Evolutionary conservation across 2,888 invertebrate species (phyloP), one percentile per base, ranked within the genome.

Genomic region (Anaspis maculata): DNA sequence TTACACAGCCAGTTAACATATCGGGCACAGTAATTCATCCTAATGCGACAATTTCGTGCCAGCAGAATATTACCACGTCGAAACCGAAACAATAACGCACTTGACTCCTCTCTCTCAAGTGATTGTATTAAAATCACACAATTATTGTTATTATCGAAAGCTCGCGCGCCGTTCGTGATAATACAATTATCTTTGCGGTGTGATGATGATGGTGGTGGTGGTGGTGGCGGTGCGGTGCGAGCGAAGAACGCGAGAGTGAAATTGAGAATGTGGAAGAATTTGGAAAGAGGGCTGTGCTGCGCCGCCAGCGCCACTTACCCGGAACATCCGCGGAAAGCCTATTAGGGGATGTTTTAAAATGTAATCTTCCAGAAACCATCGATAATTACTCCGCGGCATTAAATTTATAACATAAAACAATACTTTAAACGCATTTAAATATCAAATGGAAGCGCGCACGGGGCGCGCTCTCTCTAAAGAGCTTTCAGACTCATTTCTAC

Each of bases 351-450:
- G 32, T 41, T 37, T 41, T 34, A 25, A 30, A 31, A 41, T 27
- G 34, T 41, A 37, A 39, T 42, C 42, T 34, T 32, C 13, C 19
- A 27, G 37, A 34, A 31, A 34, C 31, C 39, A 39, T 36, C 40
- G 36, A 37, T 43, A 35, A 55, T 49, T 54, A 51, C 51, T 52
- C 49, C 46, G 49, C 39, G 45, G 52, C 52, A 49, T 54, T 54
- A 55, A 57, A 56, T 54, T 59, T 54, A 48, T 51, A 51, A 54
- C 55, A 52, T 54, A 54, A 55, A 58, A 58, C 56, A 57, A 57
- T 58, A 57, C 55, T 56, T 54, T 49, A 52, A 54, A 57, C 51
- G 52, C 50, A 55, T 57, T 56, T 56, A 54, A 56, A 59, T 57
- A 56, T 54, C 48, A 56, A 54, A 57, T 51, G 53, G 48, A 52